Evolutionary conservation across 2,888 invertebrate genomes (phyloP), one percentile per base, ranked within the genome.

Genomic region (Philopedon plagiatum): DNA sequence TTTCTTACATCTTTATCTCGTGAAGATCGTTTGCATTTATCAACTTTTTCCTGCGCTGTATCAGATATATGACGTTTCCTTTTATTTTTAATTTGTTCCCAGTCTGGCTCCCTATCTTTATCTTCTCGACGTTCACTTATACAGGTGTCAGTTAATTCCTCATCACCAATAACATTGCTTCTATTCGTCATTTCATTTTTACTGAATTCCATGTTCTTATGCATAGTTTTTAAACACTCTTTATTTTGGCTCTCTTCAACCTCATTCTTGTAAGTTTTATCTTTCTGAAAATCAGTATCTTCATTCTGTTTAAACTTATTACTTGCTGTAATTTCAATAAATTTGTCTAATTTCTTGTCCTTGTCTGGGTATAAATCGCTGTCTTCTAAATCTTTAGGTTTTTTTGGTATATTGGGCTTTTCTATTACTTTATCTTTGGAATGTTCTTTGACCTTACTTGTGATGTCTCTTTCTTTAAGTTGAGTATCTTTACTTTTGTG

Each of bases 81-180:
- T 39, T 75, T 75, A 13, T 34, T 71, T 51, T 56, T 63, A 11
- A 71, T 34, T 21, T 73, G 15, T 66, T 70, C 71, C 67, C 75
- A 75, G 41, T 72, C 71, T 9, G 71, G 66, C 15, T 65, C 26
- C 7, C n/a, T 0, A 1, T 9, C 9, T 9, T 8, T 15, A 15
- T 15, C 51, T 7, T 54, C 51, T 15, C 29, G 13, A 4, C 23
- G 7, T 3, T 29, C 29, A 15, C 13, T 7, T 18, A 2, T 32
- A 54, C 13, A 21, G 11, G 4, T 8, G 11, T 46, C 19, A 19
- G 9, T 46, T 21, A 21, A 11, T 0, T 21, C 21, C 8, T 46
- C 21, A 8, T 23, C 46, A 4, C 5, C 19, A 11, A n/a, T n/a
- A n/a, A 19, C 21, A 15, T 8, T 23, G n/a, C 9, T 21, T 19